Conservation (phyloP, 2,797 vertebrate species). For the Poecilia picta region DNA sequence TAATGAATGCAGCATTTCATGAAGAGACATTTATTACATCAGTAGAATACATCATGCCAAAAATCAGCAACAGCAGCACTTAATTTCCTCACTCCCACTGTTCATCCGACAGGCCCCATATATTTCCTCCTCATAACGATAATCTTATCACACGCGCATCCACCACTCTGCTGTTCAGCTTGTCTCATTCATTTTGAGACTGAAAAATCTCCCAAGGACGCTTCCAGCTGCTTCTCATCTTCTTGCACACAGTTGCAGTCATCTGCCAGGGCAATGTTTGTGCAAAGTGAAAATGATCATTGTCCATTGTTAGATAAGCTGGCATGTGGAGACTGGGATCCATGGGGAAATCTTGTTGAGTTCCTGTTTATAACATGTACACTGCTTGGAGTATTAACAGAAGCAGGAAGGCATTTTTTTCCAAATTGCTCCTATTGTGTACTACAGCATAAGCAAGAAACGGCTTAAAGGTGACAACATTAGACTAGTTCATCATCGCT, state of each 20-base stretch:
- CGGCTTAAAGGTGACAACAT: constrained; percentile 85
- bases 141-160: constrained; percentile 43
- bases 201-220: constrained; percentile 20
- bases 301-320: constrained; percentile 40
- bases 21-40: constrained; percentile 91
- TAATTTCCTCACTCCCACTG: constrained; percentile 55
- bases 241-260: constrained; percentile 42
- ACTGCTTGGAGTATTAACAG: constrained; percentile 58
- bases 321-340: constrained; percentile 23
- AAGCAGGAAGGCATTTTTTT: constrained; percentile 83
- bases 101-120: constrained; percentile 37
- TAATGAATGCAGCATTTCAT: constrained; percentile 62
- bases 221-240: constrained; percentile 43
- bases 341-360: constrained; percentile 64
- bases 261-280: constrained; percentile 43
- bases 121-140: constrained; percentile 37
- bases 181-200: constrained; percentile 19
- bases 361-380: constrained; percentile 69
- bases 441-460: constrained; percentile 81
- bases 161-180: constrained; percentile 39
- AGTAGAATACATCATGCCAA: constrained; percentile 85
- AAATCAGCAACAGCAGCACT: constrained; percentile 71
- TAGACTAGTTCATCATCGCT: constrained; percentile 67
- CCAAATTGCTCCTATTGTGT: constrained; percentile 80
- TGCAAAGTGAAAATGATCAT: constrained; percentile 56